A percentile compares a stretch with the other conserved stretches of the same genome.
These are phyloP conservation scores for Scomber japonicus DNA, from an alignment of 2,113 vertebrate genomes.

Conservation along the genomic window DNA sequence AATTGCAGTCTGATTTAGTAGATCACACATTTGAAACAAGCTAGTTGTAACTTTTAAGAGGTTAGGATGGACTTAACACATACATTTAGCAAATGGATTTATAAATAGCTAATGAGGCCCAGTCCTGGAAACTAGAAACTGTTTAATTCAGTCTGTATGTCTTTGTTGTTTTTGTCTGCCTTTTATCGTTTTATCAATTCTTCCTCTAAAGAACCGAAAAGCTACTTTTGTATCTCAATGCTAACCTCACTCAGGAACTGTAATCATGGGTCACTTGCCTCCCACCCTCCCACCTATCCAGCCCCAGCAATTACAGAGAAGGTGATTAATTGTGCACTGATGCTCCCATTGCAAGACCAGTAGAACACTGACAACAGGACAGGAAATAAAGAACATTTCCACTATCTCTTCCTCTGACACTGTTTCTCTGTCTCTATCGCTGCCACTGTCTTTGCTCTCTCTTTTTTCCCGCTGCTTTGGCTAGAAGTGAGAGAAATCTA, in stretches of 20 bases:
- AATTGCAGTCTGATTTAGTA: too few relatives aligned
- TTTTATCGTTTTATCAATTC: background rate
- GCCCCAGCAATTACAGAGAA: constrained; percentile 27
- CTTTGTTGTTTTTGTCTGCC: background rate
- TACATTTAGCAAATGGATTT: too few relatives aligned
- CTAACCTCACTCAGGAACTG: background rate
- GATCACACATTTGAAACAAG: too few relatives aligned
- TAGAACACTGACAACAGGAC: constrained; percentile 14
- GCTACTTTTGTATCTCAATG: background rate
- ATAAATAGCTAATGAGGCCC: background rate
- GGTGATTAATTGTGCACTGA: constrained; percentile 38
- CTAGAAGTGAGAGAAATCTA: constrained; percentile 50
- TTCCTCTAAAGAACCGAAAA: background rate
- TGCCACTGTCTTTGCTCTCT: constrained; percentile 12
- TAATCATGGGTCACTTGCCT: constrained; percentile 22
- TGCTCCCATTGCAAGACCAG: background rate
- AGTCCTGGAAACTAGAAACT: background rate
- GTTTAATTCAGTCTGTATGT: background rate
- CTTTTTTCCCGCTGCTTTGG: constrained; percentile 12
- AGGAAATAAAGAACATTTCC: constrained; percentile 12
- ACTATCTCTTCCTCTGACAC: background rate
- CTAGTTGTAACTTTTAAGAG: too few relatives aligned
- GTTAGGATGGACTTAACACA: too few relatives aligned
- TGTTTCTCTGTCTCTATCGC: background rate
- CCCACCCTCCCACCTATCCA: background rate